These are phyloP conservation scores for Tragopan temminckii DNA, from an alignment of 2,797 vertebrate species.

Conservation along the genomic window DNA sequence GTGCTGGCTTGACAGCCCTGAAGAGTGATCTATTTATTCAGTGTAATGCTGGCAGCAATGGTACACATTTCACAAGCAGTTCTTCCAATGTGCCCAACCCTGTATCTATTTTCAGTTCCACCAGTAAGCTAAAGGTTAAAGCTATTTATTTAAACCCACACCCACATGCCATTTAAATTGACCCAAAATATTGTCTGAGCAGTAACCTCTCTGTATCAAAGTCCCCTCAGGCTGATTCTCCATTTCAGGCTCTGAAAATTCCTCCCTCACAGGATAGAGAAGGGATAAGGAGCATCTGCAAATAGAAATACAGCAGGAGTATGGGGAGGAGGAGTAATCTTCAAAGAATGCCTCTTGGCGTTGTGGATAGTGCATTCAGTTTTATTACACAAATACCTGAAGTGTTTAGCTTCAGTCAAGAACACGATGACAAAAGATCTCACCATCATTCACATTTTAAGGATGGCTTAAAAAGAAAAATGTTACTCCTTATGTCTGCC, in stretches of 20 bases:
- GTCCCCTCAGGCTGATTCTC: constrained; percentile 45
- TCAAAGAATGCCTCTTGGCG: constrained; percentile 10
- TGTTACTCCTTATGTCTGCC: neutral
- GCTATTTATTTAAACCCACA: constrained; percentile 73
- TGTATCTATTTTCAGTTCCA: constrained; percentile 51
- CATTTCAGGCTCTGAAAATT: constrained; percentile 64
- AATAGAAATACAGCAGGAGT: constrained; percentile 40
- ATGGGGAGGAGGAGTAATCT: neutral
- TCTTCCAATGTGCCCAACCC: neutral
- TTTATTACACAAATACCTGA: neutral
- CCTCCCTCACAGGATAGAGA: constrained; percentile 29
- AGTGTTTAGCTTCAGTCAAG: neutral
- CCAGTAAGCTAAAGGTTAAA: constrained; percentile 72
- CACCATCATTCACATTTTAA: neutral
- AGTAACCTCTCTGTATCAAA: constrained; percentile 62
- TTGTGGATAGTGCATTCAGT: neutral
- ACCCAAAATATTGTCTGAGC: constrained; percentile 67
- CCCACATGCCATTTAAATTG: constrained; percentile 69
- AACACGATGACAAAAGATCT: neutral
- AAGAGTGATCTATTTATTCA: constrained; percentile 67
- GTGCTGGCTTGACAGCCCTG: constrained; percentile 46
- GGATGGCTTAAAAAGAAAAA: neutral
- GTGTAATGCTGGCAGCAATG: constrained; percentile 59
- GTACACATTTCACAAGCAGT: constrained; percentile 8
- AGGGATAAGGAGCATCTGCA: neutral